A percentile compares a stretch with the other conserved stretches of the same genome.
phyloP scores from a whole-genome alignment of 2,888 invertebrate species.

The Monopis laevigella region DNA sequence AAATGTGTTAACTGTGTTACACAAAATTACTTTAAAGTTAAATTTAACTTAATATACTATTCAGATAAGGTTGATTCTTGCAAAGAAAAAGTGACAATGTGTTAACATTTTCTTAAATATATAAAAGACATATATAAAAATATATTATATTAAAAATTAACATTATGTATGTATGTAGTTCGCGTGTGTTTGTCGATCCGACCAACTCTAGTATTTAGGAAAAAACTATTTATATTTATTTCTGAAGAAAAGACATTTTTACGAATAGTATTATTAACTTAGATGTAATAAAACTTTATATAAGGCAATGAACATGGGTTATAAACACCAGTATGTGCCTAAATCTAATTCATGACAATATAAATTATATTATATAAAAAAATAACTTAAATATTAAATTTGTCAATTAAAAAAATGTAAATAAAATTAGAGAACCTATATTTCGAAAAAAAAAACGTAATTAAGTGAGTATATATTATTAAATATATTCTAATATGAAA shows the following conservation, averaged over 20 bases:
- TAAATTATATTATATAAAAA: constrained; percentile 15
- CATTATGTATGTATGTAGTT: no score
- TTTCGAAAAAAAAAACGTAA: constrained; percentile 41
- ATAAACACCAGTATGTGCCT: constrained; percentile 62
- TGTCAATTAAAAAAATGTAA: constrained; percentile 13
- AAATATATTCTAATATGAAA: no score
- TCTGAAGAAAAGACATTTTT: constrained; percentile 64
- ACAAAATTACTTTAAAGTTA: no score
- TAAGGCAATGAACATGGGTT: constrained; percentile 57
- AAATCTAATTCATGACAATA: constrained; percentile 50
- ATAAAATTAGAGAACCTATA: constrained; percentile 35
- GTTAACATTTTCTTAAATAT: no score
- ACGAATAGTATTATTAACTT: constrained; percentile 67
- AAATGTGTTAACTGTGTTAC: no score
- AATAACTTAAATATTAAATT: no score
- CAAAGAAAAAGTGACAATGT: no score
- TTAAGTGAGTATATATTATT: no score
- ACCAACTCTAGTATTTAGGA: constrained; percentile 48
- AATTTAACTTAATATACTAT: no score
- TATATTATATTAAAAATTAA: no score
- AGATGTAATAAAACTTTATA: constrained; percentile 48
- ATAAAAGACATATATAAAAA: no score
- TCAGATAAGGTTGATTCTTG: no score
- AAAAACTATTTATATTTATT: constrained; percentile 39
- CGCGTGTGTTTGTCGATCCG: constrained; percentile 58